These are phyloP conservation scores for Oxystoma pomonae DNA, from an alignment of 2,888 invertebrate species.

Conservation along the genomic window DNA sequence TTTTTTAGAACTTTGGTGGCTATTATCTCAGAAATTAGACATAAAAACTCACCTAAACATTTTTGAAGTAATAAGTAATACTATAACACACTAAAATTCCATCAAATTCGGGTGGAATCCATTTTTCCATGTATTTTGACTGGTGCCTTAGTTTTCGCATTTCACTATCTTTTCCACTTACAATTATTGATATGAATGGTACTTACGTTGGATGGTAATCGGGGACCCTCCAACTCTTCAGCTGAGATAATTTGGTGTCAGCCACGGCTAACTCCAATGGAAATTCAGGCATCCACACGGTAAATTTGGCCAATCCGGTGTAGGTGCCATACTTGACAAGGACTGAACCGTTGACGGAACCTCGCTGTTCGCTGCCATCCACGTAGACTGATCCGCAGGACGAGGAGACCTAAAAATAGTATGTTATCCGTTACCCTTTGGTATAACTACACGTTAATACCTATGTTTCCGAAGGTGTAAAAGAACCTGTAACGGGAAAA, in stretches of 20 bases:
- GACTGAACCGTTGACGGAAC: constrained; percentile 91
- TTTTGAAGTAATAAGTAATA: no score
- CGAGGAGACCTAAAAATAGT: constrained; percentile 75
- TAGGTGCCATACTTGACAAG: constrained; percentile 90
- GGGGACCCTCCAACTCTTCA: constrained; percentile 91
- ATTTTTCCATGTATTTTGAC: no score
- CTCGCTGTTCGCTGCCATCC: constrained; percentile 91
- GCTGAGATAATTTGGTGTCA: constrained; percentile 85
- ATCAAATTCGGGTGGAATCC: no score
- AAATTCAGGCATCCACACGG: constrained; percentile 96
- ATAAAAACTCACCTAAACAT: no score
- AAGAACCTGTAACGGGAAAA: no score
- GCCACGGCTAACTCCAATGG: constrained; percentile 86
- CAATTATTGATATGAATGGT: neutral
- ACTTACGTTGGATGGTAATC: constrained; percentile 59
- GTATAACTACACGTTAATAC: no score
- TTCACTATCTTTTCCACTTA: neutral
- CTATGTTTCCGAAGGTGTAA: no score
- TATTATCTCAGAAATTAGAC: no score
- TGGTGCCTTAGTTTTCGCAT: neutral
- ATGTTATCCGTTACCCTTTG: no score
- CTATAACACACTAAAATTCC: no score
- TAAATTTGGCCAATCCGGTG: constrained; percentile 82
- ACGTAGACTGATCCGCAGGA: constrained; percentile 96
- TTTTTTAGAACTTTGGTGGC: no score